phyloP scores from a whole-genome alignment of 2,113 vertebrate species.

The Mus pahari region DNA sequence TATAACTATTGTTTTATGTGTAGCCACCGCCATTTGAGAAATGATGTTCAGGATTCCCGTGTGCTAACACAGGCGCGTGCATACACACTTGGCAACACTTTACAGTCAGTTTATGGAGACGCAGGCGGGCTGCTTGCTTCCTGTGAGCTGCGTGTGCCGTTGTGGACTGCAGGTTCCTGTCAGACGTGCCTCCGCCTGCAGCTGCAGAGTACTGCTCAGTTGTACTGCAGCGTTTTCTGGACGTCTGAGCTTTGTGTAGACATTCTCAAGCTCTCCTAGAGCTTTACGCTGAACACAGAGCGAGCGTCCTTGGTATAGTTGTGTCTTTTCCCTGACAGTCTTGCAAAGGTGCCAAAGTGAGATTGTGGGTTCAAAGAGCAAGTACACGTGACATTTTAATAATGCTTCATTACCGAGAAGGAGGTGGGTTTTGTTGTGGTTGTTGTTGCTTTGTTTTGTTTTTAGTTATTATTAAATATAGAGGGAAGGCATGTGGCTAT shows the following conservation, averaged over 20 bases:
- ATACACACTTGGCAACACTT: too few species aligned
- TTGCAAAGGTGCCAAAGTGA: background rate
- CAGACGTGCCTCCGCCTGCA: background rate
- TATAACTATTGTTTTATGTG: background rate
- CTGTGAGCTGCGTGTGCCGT: background rate
- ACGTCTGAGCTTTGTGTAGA: background rate
- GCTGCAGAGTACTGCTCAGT: background rate
- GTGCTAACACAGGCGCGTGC: background rate
- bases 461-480: background rate
- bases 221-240: background rate
- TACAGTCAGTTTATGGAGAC: background rate
- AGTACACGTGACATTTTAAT: background rate
- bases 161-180: too few species aligned
- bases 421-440: too few species aligned
- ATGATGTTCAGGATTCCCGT: background rate
- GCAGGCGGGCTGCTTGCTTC: background rate
- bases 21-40: background rate
- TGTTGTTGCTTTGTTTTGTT: too few species aligned
- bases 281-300: background rate
- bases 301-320: background rate
- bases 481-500: background rate
- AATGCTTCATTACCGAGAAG: background rate
- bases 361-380: background rate
- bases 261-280: background rate
- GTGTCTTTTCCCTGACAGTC: background rate